These are phyloP conservation scores for Thunnus maccoyii DNA, from an alignment of 2,113 vertebrate genomes.

Conservation along the genomic window DNA sequence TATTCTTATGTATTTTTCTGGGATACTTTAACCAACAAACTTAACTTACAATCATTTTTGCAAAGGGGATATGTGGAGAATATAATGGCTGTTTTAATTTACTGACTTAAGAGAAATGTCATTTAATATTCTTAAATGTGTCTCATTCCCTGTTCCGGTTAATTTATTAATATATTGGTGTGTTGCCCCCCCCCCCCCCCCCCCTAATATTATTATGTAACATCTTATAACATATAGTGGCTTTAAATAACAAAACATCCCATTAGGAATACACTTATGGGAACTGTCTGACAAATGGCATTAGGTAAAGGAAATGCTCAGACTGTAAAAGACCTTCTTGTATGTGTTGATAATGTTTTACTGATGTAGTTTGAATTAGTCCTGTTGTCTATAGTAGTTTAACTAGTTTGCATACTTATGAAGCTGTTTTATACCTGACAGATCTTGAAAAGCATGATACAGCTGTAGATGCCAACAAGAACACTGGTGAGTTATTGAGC, in stretches of 20 bases:
- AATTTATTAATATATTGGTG: background rate
- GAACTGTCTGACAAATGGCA: too few species aligned
- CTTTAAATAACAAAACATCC: background rate
- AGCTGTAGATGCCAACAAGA: background rate
- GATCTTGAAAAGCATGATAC: background rate
- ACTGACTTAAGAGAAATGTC: background rate
- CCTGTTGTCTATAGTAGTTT: background rate
- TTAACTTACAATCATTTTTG: background rate
- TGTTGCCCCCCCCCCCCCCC: background rate
- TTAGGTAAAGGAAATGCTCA: background rate
- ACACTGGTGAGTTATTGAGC: constrained; percentile 48
- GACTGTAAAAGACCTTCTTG: too few species aligned
- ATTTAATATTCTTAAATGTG: background rate
- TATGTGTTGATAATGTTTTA: background rate
- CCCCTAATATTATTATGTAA: too few species aligned
- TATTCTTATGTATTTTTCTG: background rate
- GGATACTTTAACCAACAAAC: background rate
- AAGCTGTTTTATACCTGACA: constrained; percentile 9
- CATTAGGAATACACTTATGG: too few species aligned
- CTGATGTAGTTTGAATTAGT: background rate
- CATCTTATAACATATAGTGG: background rate
- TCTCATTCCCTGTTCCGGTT: background rate
- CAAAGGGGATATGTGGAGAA: background rate
- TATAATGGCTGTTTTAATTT: background rate
- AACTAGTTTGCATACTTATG: background rate